Conservation (phyloP, 2,113 vertebrate genomes). For the Psettodes erumei region DNA sequence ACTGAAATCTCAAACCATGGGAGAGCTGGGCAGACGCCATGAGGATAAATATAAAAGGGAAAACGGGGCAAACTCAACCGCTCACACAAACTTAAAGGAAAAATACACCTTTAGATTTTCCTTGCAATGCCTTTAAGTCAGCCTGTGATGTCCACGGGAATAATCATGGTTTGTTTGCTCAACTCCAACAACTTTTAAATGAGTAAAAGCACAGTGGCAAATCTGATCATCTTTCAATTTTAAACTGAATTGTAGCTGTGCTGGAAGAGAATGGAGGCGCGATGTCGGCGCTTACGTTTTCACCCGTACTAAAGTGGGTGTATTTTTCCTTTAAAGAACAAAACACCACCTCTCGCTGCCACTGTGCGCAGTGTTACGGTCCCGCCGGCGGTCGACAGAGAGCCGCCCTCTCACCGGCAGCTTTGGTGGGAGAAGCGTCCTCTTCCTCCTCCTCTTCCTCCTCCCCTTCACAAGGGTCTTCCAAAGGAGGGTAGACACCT, state of each 20-base stretch:
- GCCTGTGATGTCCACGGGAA: not conserved
- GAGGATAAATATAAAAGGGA: slow-evolving; percentile 20
- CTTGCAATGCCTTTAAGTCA: not conserved
- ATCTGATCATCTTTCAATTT: too few relatives aligned
- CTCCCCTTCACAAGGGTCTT: slow-evolving; percentile 85
- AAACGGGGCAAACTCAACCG: not conserved
- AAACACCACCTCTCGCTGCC: not conserved
- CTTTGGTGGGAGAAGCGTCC: slow-evolving; percentile 60
- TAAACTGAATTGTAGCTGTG: not conserved
- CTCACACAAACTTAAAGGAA: too few relatives aligned
- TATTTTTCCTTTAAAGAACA: slow-evolving; percentile 24
- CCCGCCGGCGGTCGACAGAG: slow-evolving; percentile 28
- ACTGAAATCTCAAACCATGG: not conserved
- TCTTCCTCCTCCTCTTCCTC: slow-evolving; percentile 80
- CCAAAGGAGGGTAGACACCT: slow-evolving; percentile 84
- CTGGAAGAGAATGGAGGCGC: not conserved
- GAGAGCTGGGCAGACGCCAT: not conserved
- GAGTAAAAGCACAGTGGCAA: not conserved
- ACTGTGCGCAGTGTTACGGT: slow-evolving; percentile 15
- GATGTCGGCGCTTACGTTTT: not conserved
- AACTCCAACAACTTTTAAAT: not conserved
- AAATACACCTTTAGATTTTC: slow-evolving; percentile 31
- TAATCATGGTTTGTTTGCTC: not conserved
- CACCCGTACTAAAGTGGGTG: slow-evolving; percentile 3
- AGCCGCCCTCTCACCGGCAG: slow-evolving; percentile 73